Evolutionary conservation across 2,888 invertebrate genomes (phyloP).

Genomic region (Andrena trimmerana): DNA sequence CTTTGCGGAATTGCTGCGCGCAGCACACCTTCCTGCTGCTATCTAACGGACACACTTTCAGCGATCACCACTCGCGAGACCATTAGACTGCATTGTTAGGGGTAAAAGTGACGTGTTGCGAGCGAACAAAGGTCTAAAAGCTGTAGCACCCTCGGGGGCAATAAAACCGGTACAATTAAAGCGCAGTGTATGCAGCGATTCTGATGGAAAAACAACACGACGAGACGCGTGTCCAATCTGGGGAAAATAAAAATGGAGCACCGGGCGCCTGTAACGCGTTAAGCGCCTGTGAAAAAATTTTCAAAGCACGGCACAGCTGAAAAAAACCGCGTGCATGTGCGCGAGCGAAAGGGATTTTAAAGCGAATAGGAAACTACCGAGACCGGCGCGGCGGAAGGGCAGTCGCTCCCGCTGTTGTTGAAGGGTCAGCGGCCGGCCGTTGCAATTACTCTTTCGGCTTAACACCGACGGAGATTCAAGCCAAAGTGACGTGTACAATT

Average conservation of each 20-base stretch:
- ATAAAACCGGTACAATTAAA: not conserved
- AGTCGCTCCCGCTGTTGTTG: slow-evolving; percentile 33
- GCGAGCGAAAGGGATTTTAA: slow-evolving; percentile 56
- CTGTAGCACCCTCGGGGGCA: not conserved
- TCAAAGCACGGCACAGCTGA: slow-evolving; percentile 44
- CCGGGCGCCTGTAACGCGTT: slow-evolving; percentile 48
- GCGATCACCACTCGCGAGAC: not conserved
- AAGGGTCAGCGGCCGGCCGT: slow-evolving; percentile 25
- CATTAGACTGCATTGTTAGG: not conserved
- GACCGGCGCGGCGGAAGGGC: slow-evolving; percentile 36
- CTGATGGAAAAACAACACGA: slow-evolving; percentile 8
- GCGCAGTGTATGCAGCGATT: slow-evolving; percentile 8
- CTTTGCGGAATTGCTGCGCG: not conserved
- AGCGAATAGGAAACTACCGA: slow-evolving; percentile 54
- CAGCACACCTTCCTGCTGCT: too few relatives aligned
- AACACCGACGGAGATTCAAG: slow-evolving; percentile 4
- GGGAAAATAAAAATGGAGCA: slow-evolving; percentile 52
- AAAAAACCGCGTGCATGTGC: slow-evolving; percentile 17
- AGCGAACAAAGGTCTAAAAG: not conserved
- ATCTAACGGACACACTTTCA: not conserved
- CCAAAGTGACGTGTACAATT: slow-evolving; percentile 16
- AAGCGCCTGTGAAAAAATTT: slow-evolving; percentile 44
- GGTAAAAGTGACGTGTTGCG: not conserved
- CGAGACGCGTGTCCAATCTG: slow-evolving; percentile 20
- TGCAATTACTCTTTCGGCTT: slow-evolving; percentile 30